Evolutionary conservation across 2,113 vertebrate genomes (phyloP), one percentile per base, ranked within the genome.

Genomic region (Talpa occidentalis): DNA sequence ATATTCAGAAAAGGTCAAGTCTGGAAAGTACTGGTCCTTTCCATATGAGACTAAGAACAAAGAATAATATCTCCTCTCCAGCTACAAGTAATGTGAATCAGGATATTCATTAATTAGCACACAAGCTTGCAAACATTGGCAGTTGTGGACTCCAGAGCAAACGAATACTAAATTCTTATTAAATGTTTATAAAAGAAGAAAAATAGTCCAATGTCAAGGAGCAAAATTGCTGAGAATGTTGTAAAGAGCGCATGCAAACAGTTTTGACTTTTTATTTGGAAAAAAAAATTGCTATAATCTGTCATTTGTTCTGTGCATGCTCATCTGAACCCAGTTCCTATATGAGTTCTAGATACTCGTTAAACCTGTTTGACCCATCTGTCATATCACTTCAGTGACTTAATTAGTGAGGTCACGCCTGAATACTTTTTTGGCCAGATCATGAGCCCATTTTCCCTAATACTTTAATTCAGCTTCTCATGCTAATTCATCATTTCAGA

Each of bases 401-500:
- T 96, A 95, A 96, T 96, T 94, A 95, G 81, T 87, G 86, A 95
- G 95, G 95, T 94, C 89, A 88, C 47, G 62, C 62, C 40, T 94
- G 96, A 88, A 93, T 88, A 78, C 37, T 47, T 95, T 89, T 77
- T 84, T 70, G 89, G 44, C 74, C 73, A 32, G 76, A 96, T 88
- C 59, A 52, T 28, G 83, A 56, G 72, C 74, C 59, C 62, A 10
- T 40, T 64, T 88, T 86, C 91, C 66, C 37, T 87, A 95, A 95
- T 78, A 78, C 90, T 95, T 91, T 89, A 88, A 95, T 96, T 94
- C 5, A 9, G 60, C 37, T 73, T 80, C 47, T 74, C 62, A 59
- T 94, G 96, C 77, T 96, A 95, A 97, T 96, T 96, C 84, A 96
- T 93, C 93, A 94, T 85, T 88, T 91, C 80, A 85, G 67, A 93